A percentile compares a stretch with the other conserved stretches of the same genome.
Conservation (phyloP, 1,140 invertebrate genomes). For the Stratiolaelaps scimitus region DNA sequence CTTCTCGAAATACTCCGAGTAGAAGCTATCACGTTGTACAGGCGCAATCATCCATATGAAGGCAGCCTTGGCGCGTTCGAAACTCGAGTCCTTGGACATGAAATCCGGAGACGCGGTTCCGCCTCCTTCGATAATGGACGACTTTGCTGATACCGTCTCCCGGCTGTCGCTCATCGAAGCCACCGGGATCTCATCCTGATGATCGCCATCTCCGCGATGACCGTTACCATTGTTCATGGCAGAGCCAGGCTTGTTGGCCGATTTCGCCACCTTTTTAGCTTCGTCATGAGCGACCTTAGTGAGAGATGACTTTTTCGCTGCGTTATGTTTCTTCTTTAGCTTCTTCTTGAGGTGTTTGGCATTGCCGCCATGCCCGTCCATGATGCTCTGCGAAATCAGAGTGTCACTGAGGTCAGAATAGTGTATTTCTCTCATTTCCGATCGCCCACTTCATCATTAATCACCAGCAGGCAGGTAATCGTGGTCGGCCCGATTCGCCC, state of each 20-base stretch:
- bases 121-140: neutral
- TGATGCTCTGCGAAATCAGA: too few species aligned
- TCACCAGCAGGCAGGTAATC: too few species aligned
- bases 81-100: neutral
- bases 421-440: too few species aligned
- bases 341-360: constrained; percentile 7
- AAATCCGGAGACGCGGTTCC: neutral
- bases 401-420: too few species aligned
- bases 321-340: neutral
- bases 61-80: constrained; percentile 12
- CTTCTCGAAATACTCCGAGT: constrained; percentile 47
- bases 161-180: neutral
- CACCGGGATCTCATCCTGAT: neutral
- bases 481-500: too few species aligned
- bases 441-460: too few species aligned
- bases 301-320: constrained; percentile 8
- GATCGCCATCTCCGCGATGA: too few species aligned
- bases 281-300: neutral
- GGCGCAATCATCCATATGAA: constrained; percentile 16
- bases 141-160: neutral
- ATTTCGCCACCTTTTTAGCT: neutral
- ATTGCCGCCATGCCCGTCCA: neutral
- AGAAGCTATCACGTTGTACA: neutral
- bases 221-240: too few species aligned
- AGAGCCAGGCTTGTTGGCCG: too few species aligned